Evolutionary conservation across 2,797 vertebrate species (phyloP).

Genomic region (Rhinichthys osculus): DNA sequence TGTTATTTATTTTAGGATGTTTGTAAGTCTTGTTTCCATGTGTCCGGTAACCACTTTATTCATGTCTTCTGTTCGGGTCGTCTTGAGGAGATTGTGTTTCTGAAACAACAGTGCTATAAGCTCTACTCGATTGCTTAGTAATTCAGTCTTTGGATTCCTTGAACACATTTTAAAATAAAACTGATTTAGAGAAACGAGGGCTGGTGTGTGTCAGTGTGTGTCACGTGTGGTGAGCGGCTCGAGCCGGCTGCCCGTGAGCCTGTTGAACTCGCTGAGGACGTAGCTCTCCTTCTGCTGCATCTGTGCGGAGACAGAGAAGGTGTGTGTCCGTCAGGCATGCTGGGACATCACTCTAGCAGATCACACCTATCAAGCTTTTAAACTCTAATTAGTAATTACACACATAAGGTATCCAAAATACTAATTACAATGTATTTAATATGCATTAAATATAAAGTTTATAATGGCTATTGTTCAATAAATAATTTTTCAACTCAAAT

Average conservation of each 20-base stretch:
- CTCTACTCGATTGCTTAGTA: constrained; percentile 74
- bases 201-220: not conserved
- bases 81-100: constrained; percentile 36
- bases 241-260: constrained; percentile 77
- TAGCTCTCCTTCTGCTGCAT: constrained; percentile 89
- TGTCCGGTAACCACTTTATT: constrained; percentile 25
- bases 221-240: constrained; percentile 81
- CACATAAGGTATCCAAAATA: too few species aligned
- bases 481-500: too few species aligned
- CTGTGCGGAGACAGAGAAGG: constrained; percentile 66
- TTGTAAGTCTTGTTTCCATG: constrained; percentile 35
- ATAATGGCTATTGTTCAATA: too few species aligned
- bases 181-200: constrained; percentile 62
- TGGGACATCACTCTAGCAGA: too few species aligned
- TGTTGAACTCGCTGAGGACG: constrained; percentile 84
- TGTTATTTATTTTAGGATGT: constrained; percentile 74
- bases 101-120: constrained; percentile 60
- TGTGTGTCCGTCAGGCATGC: too few species aligned
- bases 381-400: too few species aligned
- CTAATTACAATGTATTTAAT: too few species aligned
- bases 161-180: constrained; percentile 79
- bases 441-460: too few species aligned
- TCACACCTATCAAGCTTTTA: too few species aligned
- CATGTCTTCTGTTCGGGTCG: constrained; percentile 35
- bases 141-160: constrained; percentile 72